Evolutionary conservation across 2,797 vertebrate genomes (phyloP).

Genomic region (Zalophus californianus): DNA sequence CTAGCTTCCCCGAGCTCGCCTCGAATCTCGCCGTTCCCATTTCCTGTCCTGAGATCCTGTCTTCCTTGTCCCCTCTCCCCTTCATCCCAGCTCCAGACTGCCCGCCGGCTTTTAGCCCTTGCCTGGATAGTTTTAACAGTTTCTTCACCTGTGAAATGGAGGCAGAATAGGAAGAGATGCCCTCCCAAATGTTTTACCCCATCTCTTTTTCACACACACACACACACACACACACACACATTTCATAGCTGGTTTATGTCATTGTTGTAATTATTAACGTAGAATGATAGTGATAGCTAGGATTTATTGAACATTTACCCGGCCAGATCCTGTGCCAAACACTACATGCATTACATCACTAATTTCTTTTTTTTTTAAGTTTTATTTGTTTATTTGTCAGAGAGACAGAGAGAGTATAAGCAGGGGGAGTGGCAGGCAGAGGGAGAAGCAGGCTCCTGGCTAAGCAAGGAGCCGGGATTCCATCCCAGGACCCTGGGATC

Average conservation of each 20-base stretch:
- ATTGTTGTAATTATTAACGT: neutral
- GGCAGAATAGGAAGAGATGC: neutral
- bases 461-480: too few relatives aligned
- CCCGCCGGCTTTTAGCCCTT: neutral
- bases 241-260: neutral
- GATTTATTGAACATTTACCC: neutral
- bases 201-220: neutral
- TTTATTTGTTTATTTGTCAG: too few relatives aligned
- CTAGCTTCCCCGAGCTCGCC: neutral
- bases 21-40: neutral
- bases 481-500: too few relatives aligned
- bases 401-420: too few relatives aligned
- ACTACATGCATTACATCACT: neutral
- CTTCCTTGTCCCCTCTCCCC: neutral
- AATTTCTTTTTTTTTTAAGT: neutral
- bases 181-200: neutral
- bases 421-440: too few relatives aligned
- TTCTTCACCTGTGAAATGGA: constrained; percentile 2
- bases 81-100: neutral
- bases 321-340: neutral
- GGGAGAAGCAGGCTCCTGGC: too few relatives aligned
- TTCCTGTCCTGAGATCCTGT: neutral
- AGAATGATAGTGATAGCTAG: neutral
- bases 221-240: neutral
- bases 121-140: neutral